Evolutionary conservation across 1,140 invertebrate species (phyloP), one percentile per base, ranked within the genome.

Genomic region (Archegozetes longisetosus): DNA sequence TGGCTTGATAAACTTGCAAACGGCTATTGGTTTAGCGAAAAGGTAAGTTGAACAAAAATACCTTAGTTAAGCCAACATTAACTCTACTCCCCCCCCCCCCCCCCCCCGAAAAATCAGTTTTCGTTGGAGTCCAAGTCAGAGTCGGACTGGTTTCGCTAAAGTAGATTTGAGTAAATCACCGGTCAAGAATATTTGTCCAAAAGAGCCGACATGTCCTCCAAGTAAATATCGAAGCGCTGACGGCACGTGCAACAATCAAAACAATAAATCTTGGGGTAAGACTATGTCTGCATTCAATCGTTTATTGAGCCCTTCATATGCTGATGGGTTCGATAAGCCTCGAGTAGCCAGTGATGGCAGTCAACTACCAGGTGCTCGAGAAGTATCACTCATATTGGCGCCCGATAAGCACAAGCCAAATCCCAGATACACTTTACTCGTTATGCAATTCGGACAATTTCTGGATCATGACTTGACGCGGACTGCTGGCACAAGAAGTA

Each of bases 391-490:
- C 22, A 60, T 58, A 12, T 64, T 64, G 60, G 62, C 64, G 9
- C 65, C 61, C 12, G 62, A 65, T 28, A 52, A 61, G n/a, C 57
- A 66, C 12, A 55, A 28, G 4, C 57, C 58, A 23, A 56, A 62
- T 47, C 29, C 61, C 13, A 59, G 66, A 14, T 60, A 56, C 26
- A 55, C 61, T 12, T 88, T 93, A 66, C 95, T 98, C 92, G 79
- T 94, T 0, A 98, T 98, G 93, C 93, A 98, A 72, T 98, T 94
- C 92, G 94, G 94, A 1, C 93, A 98, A 71, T 97, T 96, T 74
- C 67, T 97, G 6, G 94, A 98, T 72, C 95, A 98, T 68, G 95
- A 98, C 71, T 74, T 98, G 32, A 87, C 91, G 68, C 89, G 96
- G 67, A 83, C 91, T 1, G 80, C 61, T 20, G 53, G 52, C 22